Evolutionary conservation across 2,888 invertebrate genomes (phyloP).

Genomic region (Eulithis testata): DNA sequence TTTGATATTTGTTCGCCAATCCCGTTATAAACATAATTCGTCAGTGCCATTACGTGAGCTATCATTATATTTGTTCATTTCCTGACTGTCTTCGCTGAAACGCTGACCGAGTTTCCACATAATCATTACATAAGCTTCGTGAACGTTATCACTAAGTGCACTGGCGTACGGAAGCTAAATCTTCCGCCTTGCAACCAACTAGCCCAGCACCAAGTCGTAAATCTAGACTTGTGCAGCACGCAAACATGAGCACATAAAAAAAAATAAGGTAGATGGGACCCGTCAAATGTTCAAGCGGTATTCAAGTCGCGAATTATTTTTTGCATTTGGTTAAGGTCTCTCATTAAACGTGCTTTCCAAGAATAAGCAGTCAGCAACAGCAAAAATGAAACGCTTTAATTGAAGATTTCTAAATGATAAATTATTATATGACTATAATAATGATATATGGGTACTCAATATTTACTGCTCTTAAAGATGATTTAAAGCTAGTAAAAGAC

Average conservation of each 20-base stretch:
- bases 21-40: slow-evolving; percentile 1
- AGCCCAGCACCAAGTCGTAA: slow-evolving; percentile 31
- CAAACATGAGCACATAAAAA: slow-evolving; percentile 19
- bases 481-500: too few relatives aligned
- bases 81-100: slow-evolving; percentile 26
- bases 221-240: slow-evolving; percentile 36
- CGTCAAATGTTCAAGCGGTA: neutral
- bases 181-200: slow-evolving; percentile 39
- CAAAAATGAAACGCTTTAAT: too few relatives aligned
- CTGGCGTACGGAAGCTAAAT: slow-evolving; percentile 50
- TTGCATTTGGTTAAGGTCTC: too few relatives aligned
- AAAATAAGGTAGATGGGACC: neutral
- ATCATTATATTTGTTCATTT: slow-evolving; percentile 16
- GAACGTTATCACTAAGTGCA: slow-evolving; percentile 56
- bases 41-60: slow-evolving; percentile 13
- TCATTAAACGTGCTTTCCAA: too few relatives aligned
- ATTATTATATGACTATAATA: too few relatives aligned
- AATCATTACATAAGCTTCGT: slow-evolving; percentile 52
- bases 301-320: neutral
- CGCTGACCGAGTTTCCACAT: slow-evolving; percentile 31
- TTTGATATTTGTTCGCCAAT: slow-evolving; percentile 3
- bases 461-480: too few relatives aligned
- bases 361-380: too few relatives aligned
- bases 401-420: too few relatives aligned
- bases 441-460: too few relatives aligned